Percentiles rank a stretch among this genome's conserved stretches.
These are phyloP conservation scores for Trinectes maculatus DNA, from an alignment of 2,113 vertebrate genomes.

Conservation along the genomic window DNA sequence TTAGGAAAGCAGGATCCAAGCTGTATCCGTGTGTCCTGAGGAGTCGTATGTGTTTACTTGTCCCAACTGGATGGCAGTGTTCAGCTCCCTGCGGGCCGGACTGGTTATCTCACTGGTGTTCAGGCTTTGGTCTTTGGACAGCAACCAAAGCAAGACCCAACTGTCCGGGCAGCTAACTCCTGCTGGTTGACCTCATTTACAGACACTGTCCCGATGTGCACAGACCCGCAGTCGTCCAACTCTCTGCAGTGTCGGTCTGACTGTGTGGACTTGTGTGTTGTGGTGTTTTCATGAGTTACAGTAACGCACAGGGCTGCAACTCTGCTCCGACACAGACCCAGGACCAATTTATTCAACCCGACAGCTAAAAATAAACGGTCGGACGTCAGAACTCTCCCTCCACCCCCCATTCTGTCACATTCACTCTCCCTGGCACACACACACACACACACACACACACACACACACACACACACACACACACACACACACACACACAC, in stretches of 20 bases:
- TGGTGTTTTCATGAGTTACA: conserved; percentile 3
- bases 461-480: not conserved
- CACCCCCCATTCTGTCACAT: not conserved
- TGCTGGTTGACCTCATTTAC: conserved; percentile 71
- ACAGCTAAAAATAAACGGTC: conserved; percentile 21
- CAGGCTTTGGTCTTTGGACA: conserved; percentile 59
- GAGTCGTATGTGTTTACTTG: conserved; percentile 41
- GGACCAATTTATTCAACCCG: conserved; percentile 10
- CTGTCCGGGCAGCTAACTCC: conserved; percentile 43
- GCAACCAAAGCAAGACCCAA: conserved; percentile 51
- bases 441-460: not conserved
- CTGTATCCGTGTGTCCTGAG: conserved; percentile 29
- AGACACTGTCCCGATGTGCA: conserved; percentile 57
- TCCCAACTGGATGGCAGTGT: conserved; percentile 46
- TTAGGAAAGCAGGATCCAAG: conserved; percentile 43
- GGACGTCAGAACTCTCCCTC: conserved; percentile 36
- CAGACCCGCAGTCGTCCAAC: conserved; percentile 29
- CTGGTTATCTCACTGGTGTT: conserved; percentile 66
- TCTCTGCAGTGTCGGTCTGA: not conserved
- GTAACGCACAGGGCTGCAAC: conserved; percentile 21
- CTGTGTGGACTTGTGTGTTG: conserved; percentile 10
- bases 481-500: no score
- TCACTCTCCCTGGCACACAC: not conserved
- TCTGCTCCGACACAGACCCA: conserved; percentile 8
- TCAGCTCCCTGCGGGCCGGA: conserved; percentile 53